A percentile compares a stretch with the other conserved stretches of the same genome.
Evolutionary conservation across 2,797 vertebrate genomes (phyloP).

Genomic region (Spea hammondii): DNA sequence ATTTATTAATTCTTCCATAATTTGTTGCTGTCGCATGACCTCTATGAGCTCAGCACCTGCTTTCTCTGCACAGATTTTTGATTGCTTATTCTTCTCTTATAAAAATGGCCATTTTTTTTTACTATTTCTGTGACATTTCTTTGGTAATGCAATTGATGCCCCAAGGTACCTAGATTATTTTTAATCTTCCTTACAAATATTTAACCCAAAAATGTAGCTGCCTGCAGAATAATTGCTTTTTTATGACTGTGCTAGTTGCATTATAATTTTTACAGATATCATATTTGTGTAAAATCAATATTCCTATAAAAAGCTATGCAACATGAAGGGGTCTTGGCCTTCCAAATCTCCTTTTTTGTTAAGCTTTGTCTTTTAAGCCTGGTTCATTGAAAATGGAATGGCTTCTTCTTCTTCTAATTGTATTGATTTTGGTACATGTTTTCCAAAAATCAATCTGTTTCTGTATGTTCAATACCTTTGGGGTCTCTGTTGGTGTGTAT

Average conservation of each 20-base stretch:
- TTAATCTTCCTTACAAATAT: slow-evolving; percentile 45
- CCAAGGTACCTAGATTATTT: slow-evolving; percentile 42
- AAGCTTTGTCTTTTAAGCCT: slow-evolving; percentile 17
- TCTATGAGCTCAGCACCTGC: slow-evolving; percentile 33
- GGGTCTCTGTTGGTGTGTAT: slow-evolving; percentile 10
- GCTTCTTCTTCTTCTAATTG: slow-evolving; percentile 26
- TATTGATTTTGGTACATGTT: slow-evolving; percentile 30
- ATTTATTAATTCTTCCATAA: slow-evolving; percentile 51
- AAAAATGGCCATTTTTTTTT: slow-evolving; percentile 39
- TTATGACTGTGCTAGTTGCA: slow-evolving; percentile 21
- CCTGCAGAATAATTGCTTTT: slow-evolving; percentile 29
- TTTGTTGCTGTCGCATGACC: slow-evolving; percentile 37
- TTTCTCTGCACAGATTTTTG: slow-evolving; percentile 19
- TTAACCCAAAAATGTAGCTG: slow-evolving; percentile 29
- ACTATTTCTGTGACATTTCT: slow-evolving; percentile 40
- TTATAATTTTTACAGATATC: slow-evolving; percentile 25
- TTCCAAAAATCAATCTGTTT: slow-evolving; percentile 12
- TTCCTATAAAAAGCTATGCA: slow-evolving; percentile 28
- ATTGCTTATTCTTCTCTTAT: slow-evolving; percentile 45
- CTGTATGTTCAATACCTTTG: slow-evolving; percentile 3
- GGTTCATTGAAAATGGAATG: slow-evolving; percentile 1
- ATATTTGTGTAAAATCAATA: slow-evolving; percentile 37
- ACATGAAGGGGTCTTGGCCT: slow-evolving; percentile 5
- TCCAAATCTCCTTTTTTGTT: background rate
- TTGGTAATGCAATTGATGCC: slow-evolving; percentile 33